phyloP scores from a whole-genome alignment of 2,888 invertebrate species.

The Nasonovia ribisnigri region DNA sequence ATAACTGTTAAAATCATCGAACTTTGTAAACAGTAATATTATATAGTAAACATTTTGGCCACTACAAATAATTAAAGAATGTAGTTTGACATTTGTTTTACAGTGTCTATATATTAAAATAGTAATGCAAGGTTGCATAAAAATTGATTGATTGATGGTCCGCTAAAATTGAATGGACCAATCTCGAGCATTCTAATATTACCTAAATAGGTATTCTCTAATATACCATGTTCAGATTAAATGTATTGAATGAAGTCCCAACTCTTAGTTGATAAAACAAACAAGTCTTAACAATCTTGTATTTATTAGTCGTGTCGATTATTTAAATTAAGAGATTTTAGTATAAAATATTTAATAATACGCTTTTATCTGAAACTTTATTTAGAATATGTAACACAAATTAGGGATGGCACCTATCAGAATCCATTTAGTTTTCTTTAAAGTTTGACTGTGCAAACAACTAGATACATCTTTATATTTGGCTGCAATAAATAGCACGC shows the following conservation, averaged over 20 bases:
- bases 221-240: background rate
- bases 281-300: background rate
- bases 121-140: background rate
- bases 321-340: background rate
- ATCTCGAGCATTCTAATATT: background rate
- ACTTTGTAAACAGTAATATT: background rate
- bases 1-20: background rate
- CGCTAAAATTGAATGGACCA: background rate
- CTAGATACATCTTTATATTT: background rate
- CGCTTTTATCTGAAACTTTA: background rate
- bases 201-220: background rate
- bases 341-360: background rate
- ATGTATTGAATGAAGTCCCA: background rate
- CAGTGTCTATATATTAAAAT: background rate
- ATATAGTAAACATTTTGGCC: background rate
- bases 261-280: background rate
- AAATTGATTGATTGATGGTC: background rate
- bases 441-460: background rate
- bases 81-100: background rate
- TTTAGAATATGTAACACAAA: background rate
- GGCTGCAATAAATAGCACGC: background rate
- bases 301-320: no score
- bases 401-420: background rate
- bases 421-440: background rate
- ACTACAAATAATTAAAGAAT: background rate